Evolutionary conservation across 1,140 invertebrate species (phyloP).

Genomic region (Pomacea maculata): DNA sequence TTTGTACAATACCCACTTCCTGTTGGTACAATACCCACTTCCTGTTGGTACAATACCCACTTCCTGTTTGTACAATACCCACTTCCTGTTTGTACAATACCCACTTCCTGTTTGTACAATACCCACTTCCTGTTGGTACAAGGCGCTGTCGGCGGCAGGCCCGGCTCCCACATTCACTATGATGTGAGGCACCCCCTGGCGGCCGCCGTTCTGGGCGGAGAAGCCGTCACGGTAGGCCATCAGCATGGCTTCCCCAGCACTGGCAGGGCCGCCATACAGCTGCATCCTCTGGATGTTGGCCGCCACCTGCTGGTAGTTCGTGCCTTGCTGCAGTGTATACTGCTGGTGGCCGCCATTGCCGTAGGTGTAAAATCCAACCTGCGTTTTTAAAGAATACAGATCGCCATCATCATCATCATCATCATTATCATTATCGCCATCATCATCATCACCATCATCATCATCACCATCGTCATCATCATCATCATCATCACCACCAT

Average conservation of each 20-base stretch:
- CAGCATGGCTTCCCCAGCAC: slow-evolving; percentile 44
- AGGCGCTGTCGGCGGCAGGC: slow-evolving; percentile 26
- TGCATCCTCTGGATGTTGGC: slow-evolving; percentile 38
- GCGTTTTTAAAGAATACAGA: background rate
- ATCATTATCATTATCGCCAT: slow-evolving; percentile 15
- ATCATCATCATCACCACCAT: slow-evolving; percentile 17
- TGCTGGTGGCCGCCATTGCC: slow-evolving; percentile 36
- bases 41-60: too few relatives aligned
- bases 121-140: slow-evolving; percentile 21
- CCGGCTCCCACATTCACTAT: slow-evolving; percentile 42
- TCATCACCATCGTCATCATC: slow-evolving; percentile 46
- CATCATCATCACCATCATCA: slow-evolving; percentile 22
- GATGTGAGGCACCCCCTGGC: slow-evolving; percentile 39
- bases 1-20: background rate
- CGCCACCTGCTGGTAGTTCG: slow-evolving; percentile 27
- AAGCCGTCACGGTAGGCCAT: slow-evolving; percentile 39
- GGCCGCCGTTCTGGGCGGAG: slow-evolving; percentile 33
- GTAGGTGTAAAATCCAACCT: slow-evolving; percentile 31
- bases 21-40: slow-evolving; percentile 17
- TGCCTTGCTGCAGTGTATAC: slow-evolving; percentile 45
- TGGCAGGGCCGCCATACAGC: slow-evolving; percentile 40
- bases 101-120: background rate
- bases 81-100: too few relatives aligned
- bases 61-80: too few relatives aligned
- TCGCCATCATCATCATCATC: slow-evolving; percentile 18